These are phyloP conservation scores for Galaxea fascicularis DNA, from an alignment of 92 coral and sea anemone species.

Conservation along the genomic window DNA sequence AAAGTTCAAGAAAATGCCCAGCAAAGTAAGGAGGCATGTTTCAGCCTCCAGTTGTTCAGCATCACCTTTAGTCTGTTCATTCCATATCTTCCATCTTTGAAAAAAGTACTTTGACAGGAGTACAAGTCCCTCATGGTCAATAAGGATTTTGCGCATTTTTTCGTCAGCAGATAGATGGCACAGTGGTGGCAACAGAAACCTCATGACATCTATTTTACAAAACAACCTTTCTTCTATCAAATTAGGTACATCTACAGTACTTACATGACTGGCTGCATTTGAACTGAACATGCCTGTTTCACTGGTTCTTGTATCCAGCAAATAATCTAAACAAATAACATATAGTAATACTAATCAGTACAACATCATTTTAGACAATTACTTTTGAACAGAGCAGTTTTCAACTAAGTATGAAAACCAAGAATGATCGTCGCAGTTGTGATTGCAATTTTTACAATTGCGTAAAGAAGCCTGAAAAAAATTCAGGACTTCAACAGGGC, in stretches of 20 bases:
- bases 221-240: not conserved
- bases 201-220: slow-evolving; percentile 46
- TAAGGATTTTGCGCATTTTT: slow-evolving; percentile 73
- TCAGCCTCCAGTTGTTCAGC: slow-evolving; percentile 35
- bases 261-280: not conserved
- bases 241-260: not conserved
- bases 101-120: slow-evolving; percentile 69
- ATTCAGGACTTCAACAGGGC: too few relatives aligned
- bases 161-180: slow-evolving; percentile 97
- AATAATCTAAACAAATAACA: not conserved
- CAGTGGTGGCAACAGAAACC: slow-evolving; percentile 84
- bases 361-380: not conserved
- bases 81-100: slow-evolving; percentile 66
- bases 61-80: slow-evolving; percentile 17
- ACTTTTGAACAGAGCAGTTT: too few relatives aligned
- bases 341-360: too few relatives aligned
- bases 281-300: not conserved
- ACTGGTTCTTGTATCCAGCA: not conserved
- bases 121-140: slow-evolving; percentile 59
- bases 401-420: too few relatives aligned
- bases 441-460: too few relatives aligned
- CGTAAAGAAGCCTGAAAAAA: too few relatives aligned
- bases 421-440: too few relatives aligned
- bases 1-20: slow-evolving; percentile 85
- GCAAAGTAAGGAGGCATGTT: slow-evolving; percentile 71